Percentiles rank a stretch among this genome's conserved stretches.
Conservation (phyloP, 92 coral and sea anemone species). For the Heliopora coerulea region DNA sequence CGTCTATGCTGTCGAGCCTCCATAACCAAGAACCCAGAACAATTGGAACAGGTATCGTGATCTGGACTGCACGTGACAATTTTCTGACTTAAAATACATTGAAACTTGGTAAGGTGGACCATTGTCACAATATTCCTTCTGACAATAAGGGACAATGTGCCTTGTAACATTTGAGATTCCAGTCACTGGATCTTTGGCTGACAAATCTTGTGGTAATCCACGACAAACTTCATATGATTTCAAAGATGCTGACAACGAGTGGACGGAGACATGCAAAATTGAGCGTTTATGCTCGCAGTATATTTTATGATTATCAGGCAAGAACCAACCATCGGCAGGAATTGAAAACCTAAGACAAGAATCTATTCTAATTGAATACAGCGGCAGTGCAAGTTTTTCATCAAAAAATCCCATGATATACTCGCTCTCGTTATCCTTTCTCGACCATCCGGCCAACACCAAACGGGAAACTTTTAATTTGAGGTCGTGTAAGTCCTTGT, state of each 20-base stretch:
- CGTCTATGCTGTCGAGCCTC: not conserved
- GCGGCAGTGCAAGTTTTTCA: constrained; percentile 36
- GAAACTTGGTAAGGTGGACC: constrained; percentile 25
- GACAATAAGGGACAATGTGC: not conserved
- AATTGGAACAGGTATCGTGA: not conserved
- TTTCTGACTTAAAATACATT: not conserved
- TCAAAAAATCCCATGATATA: constrained; percentile 14
- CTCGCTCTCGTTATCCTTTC: not conserved
- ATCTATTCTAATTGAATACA: constrained; percentile 51
- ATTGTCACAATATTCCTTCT: constrained; percentile 8
- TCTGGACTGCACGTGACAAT: not conserved
- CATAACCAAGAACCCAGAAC: not conserved
- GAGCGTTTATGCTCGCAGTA: constrained; percentile 48
- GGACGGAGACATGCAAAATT: constrained; percentile 36
- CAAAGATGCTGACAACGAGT: constrained; percentile 25
- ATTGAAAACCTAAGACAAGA: constrained; percentile 62
- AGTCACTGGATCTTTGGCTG: constrained; percentile 5
- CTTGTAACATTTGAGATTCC: not conserved
- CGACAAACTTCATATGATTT: constrained; percentile 42
- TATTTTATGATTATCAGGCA: constrained; percentile 60
- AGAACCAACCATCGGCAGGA: constrained; percentile 57
- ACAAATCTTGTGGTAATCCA: constrained; percentile 28
- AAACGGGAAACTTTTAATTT: not conserved
- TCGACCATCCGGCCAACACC: constrained; percentile 1
- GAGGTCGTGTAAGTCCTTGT: constrained; percentile 8